Conservation (phyloP, 2,888 invertebrate species). For the Quadroppia sp. region DNA sequence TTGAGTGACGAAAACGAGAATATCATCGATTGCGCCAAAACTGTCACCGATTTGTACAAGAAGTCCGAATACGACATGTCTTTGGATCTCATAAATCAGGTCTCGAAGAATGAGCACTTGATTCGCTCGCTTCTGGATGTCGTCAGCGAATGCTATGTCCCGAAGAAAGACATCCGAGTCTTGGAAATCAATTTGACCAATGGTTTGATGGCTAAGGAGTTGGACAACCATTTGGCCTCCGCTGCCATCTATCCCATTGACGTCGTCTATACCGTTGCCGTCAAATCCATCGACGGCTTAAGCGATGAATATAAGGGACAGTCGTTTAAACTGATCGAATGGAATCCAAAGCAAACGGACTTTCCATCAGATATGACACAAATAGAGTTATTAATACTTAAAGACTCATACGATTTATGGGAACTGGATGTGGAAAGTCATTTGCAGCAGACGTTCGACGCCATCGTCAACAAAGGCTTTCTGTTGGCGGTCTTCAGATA, state of each 20-base stretch:
- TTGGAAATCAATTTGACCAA: slow-evolving; percentile 60
- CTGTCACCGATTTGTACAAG: slow-evolving; percentile 79
- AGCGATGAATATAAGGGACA: slow-evolving; percentile 50
- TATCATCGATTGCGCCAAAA: too few species aligned
- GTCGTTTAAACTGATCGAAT: slow-evolving; percentile 60
- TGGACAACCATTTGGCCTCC: slow-evolving; percentile 35
- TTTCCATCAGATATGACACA: slow-evolving; percentile 51
- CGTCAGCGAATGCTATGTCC: slow-evolving; percentile 69
- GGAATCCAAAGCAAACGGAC: slow-evolving; percentile 59
- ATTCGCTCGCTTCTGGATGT: slow-evolving; percentile 61
- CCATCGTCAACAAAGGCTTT: slow-evolving; percentile 66
- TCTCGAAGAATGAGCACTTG: slow-evolving; percentile 46
- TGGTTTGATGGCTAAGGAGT: slow-evolving; percentile 39
- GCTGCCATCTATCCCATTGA: slow-evolving; percentile 48
- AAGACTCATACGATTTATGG: slow-evolving; percentile 9
- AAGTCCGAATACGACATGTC: slow-evolving; percentile 60
- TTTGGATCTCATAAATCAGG: slow-evolving; percentile 36
- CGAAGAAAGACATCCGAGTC: slow-evolving; percentile 63
- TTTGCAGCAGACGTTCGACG: slow-evolving; percentile 52
- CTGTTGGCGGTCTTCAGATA: slow-evolving; percentile 57
- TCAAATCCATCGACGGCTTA: slow-evolving; percentile 55
- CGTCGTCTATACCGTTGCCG: slow-evolving; percentile 61
- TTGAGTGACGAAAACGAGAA: too few species aligned
- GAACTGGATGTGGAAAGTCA: slow-evolving; percentile 39
- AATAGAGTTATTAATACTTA: slow-evolving; percentile 50